Conservation (phyloP, 2,797 vertebrate genomes). For the Emydoidea blandingii region DNA sequence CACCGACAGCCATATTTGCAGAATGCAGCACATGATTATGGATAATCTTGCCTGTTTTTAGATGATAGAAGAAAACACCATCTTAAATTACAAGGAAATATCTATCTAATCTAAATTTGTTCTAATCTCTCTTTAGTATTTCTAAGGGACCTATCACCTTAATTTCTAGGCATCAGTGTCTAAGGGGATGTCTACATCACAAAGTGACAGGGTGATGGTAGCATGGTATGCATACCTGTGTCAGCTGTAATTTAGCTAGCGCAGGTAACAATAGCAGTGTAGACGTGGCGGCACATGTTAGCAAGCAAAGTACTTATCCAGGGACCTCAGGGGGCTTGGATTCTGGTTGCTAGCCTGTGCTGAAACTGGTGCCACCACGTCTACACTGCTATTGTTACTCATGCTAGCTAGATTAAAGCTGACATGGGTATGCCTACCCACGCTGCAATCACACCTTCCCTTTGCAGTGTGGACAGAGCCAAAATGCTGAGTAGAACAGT, state of each 20-base stretch:
- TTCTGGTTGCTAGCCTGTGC: background rate
- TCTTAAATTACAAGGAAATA: background rate
- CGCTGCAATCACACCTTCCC: too few relatives aligned
- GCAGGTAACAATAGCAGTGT: background rate
- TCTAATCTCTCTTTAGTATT: background rate
- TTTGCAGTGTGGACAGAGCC: too few relatives aligned
- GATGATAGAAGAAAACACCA: background rate
- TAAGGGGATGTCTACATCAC: background rate
- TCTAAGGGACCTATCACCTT: background rate
- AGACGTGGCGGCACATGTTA: background rate
- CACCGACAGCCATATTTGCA: fast-evolving
- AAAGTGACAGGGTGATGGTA: background rate
- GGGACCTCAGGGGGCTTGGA: background rate
- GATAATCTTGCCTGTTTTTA: background rate
- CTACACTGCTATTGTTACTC: background rate
- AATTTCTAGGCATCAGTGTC: fast-evolving
- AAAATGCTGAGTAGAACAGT: too few relatives aligned
- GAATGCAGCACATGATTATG: fast-evolving
- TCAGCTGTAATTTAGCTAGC: background rate
- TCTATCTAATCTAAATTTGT: background rate
- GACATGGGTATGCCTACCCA: too few relatives aligned
- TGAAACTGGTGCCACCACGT: background rate
- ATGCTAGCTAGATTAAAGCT: too few relatives aligned
- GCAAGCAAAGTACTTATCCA: background rate
- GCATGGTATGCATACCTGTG: background rate